A percentile compares a stretch with the other conserved stretches of the same genome.
phyloP scores from a whole-genome alignment of 2,797 vertebrate species.

The Sebastes nivosus region DNA sequence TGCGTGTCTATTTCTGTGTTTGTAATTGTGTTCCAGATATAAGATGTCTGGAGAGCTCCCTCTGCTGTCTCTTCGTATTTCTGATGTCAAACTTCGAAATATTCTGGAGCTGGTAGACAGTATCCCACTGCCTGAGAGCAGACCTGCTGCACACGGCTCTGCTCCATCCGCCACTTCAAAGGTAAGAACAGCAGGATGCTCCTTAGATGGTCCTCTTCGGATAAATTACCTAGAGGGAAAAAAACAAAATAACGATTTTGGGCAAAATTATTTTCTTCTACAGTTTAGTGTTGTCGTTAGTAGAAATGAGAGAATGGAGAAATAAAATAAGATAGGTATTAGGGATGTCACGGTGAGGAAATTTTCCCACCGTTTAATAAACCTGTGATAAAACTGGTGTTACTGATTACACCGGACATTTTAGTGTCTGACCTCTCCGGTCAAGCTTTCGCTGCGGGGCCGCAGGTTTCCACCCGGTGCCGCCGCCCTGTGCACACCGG shows the following conservation, averaged over 20 bases:
- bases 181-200: conserved; percentile 67
- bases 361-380: too few relatives aligned
- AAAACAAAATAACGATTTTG: background rate
- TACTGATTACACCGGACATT: too few relatives aligned
- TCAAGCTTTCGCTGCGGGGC: too few relatives aligned
- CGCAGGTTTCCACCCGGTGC: too few relatives aligned
- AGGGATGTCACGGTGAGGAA: too few relatives aligned
- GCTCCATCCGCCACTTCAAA: conserved; percentile 71
- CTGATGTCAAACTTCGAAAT: conserved; percentile 90
- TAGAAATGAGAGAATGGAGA: background rate
- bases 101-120: conserved; percentile 92
- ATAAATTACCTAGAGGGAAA: background rate
- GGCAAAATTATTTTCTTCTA: background rate
- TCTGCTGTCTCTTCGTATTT: conserved; percentile 91
- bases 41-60: conserved; percentile 93
- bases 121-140: conserved; percentile 90
- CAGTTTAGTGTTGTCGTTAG: background rate
- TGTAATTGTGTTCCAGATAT: conserved; percentile 83
- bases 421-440: too few relatives aligned
- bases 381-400: too few relatives aligned
- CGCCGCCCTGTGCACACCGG: too few relatives aligned
- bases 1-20: background rate
- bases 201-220: background rate
- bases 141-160: conserved; percentile 65
- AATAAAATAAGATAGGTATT: background rate